Percentiles rank a stretch among this genome's conserved stretches.
Conservation (phyloP, 2,888 invertebrate species). For the Polyommatus iphigenia region DNA sequence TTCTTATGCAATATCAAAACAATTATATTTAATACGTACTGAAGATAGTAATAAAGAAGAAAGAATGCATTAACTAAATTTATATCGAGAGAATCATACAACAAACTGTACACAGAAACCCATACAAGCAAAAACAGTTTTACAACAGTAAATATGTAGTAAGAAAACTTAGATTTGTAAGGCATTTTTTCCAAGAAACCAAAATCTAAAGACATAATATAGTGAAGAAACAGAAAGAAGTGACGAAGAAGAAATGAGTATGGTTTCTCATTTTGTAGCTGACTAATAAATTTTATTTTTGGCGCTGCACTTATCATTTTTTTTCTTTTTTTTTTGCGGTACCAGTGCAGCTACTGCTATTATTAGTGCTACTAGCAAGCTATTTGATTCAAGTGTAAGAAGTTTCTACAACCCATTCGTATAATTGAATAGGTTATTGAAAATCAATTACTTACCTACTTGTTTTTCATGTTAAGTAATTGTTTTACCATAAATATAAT, state of each 20-base stretch:
- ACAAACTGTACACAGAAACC: not conserved
- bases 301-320: not conserved
- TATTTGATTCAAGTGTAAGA: not conserved
- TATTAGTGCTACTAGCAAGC: not conserved
- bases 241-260: not conserved
- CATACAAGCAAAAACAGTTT: not conserved
- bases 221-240: not conserved
- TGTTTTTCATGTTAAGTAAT: not conserved
- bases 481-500: not conserved
- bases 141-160: not conserved
- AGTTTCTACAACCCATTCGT: not conserved
- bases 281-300: not conserved
- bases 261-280: not conserved
- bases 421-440: not conserved
- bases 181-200: not conserved
- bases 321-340: not conserved
- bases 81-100: not conserved
- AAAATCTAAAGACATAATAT: not conserved
- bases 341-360: too few species aligned
- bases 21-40: constrained; percentile 16
- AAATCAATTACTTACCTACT: not conserved
- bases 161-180: not conserved
- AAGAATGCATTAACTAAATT: not conserved
- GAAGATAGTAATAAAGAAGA: constrained; percentile 4
- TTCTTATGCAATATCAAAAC: constrained; percentile 15